phyloP scores from a whole-genome alignment of 2,888 invertebrate species.

The Troilus luridus region DNA sequence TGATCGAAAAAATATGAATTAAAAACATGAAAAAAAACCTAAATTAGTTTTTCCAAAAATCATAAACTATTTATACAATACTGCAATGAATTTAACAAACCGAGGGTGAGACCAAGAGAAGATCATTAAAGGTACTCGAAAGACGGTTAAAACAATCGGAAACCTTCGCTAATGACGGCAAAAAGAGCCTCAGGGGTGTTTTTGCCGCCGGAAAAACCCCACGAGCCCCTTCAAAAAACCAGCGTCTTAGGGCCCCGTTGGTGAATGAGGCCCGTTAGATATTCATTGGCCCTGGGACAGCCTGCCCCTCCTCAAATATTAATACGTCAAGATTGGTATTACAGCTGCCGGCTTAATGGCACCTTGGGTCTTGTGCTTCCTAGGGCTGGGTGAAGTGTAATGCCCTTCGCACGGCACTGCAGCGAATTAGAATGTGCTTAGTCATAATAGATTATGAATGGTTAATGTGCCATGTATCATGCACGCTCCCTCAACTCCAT shows the following conservation, averaged over 20 bases:
- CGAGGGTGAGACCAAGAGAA: not conserved
- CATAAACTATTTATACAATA: not conserved
- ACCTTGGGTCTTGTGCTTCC: conserved; percentile 1
- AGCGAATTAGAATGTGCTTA: conserved; percentile 6
- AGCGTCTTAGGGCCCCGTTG: conserved; percentile 12
- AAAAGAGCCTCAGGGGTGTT: not conserved
- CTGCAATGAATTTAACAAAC: not conserved
- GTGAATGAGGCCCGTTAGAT: conserved; percentile 40
- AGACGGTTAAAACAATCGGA: conserved; percentile 14
- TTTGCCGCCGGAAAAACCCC: not conserved
- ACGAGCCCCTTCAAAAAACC: not conserved
- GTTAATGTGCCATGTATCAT: conserved; percentile 13
- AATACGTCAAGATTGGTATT: conserved; percentile 54
- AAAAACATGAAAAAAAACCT: too few relatives aligned
- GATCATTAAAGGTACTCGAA: conserved; percentile 15
- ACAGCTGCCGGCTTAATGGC: conserved; percentile 28
- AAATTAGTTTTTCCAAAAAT: too few relatives aligned
- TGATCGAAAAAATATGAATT: too few relatives aligned
- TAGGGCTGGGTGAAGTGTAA: not conserved
- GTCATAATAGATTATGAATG: conserved; percentile 34
- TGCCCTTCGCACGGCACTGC: not conserved
- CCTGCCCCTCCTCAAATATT: conserved; percentile 39
- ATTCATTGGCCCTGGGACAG: conserved; percentile 50
- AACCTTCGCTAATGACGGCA: not conserved
- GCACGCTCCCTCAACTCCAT: not conserved